Evolutionary conservation across 2,797 vertebrate species (phyloP), one percentile per base, ranked within the genome.

Genomic region (Allobates femoralis): DNA sequence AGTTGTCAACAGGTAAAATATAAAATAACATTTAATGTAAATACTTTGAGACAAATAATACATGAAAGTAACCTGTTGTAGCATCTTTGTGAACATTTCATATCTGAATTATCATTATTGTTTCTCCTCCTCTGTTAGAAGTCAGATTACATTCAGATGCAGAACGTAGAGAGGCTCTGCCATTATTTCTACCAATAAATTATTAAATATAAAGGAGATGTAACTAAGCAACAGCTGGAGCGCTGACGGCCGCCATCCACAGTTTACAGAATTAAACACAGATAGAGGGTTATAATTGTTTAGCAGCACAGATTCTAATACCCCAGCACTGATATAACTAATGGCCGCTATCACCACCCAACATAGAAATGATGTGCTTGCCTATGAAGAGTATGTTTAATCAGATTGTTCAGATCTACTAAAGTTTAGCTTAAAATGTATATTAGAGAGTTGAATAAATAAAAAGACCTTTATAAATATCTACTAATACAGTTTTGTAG

Each of bases 191-290:
- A 53, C 41, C 69, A 75, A 83, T 74, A 74, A 83, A 74, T 74
- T 60, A 83, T 73, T 60, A 74, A 60, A 83, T 74, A 74, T 75
- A 46, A 60, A 75, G 50, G 53, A 74, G 55, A 83, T 74, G 69
- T 83, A 83, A 83, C 81, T 83, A 74, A 62, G 81, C 81, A 83
- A 73, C 81, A 74, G 81, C 81, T 83, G 67, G 23, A 83, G 53
- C 41, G 7, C 34, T 58, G 10, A 50, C 41, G 69, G 69, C 50
- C 60, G 56, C 67, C 32, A 21, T 55, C 75, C 51, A 21, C 26
- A 23, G 41, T 50, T 12, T 62, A 41, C 34, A 81, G 30, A 83
- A 83, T 75, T 19, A 75, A 60, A 62, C 41, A 74, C 37, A 60
- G 16, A 83, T 28, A 74, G 34, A 50, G 12, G 16, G 66, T 23